A percentile compares a stretch with the other conserved stretches of the same genome.
Evolutionary conservation across 2,888 invertebrate genomes (phyloP).

Genomic region (Ethmia dodecea): DNA sequence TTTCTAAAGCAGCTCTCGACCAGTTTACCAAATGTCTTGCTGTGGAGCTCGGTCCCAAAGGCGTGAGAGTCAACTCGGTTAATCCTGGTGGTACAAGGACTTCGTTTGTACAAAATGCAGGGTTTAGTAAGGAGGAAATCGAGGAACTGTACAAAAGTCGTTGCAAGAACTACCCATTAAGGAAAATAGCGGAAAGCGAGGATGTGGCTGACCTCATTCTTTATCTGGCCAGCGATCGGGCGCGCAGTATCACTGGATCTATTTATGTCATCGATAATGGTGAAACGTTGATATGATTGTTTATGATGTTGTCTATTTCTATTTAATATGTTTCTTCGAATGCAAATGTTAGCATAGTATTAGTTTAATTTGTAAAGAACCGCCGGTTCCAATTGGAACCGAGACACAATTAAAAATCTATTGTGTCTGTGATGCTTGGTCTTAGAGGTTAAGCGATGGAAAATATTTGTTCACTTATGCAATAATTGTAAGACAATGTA

Average conservation of each 20-base stretch:
- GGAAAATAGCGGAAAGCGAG: constrained; percentile 86
- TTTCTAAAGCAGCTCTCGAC: constrained; percentile 95
- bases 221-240: constrained; percentile 91
- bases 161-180: constrained; percentile 90
- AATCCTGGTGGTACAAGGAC: constrained; percentile 97
- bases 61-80: constrained; percentile 91
- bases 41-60: constrained; percentile 85
- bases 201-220: constrained; percentile 94
- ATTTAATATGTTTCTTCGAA: too few species aligned
- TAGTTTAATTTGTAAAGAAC: too few species aligned
- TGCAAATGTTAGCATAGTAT: too few species aligned
- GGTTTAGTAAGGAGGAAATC: constrained; percentile 80
- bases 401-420: too few species aligned
- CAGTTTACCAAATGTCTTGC: constrained; percentile 95
- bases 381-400: too few species aligned
- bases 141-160: constrained; percentile 85
- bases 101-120: constrained; percentile 75
- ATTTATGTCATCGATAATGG: constrained; percentile 65
- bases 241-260: constrained; percentile 93
- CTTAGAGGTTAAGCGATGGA: too few species aligned
- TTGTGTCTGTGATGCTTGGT: too few species aligned
- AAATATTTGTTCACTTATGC: too few species aligned
- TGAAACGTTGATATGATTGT: constrained; percentile 51
- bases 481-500: too few species aligned
- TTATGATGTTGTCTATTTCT: too few species aligned